Evolutionary conservation across 92 coral and sea anemone species (phyloP).

Genomic region (Actinostola sp.): DNA sequence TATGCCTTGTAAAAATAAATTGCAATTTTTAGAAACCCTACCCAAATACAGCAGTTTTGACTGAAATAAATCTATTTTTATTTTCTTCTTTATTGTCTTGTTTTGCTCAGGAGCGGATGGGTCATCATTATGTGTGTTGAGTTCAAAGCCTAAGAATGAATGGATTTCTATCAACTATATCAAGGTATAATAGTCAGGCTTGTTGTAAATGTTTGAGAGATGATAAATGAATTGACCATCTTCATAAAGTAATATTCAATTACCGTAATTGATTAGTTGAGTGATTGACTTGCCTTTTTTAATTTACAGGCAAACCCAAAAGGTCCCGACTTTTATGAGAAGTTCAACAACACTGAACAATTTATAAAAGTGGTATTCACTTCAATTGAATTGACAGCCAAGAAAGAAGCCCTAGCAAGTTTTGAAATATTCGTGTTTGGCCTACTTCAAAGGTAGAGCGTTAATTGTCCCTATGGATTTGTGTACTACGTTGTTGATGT

Average conservation of each 20-base stretch:
- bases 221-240: background rate
- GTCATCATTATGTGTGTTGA: constrained; percentile 64
- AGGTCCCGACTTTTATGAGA: constrained; percentile 72
- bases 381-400: constrained; percentile 75
- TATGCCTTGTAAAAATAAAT: no score
- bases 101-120: constrained; percentile 57
- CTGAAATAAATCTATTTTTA: no score
- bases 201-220: background rate
- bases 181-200: constrained; percentile 60
- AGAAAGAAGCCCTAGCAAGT: constrained; percentile 87
- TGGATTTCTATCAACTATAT: constrained; percentile 77
- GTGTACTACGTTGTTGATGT: no score
- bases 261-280: background rate
- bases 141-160: constrained; percentile 74
- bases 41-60: no score
- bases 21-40: no score
- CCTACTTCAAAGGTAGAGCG: constrained; percentile 70
- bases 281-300: background rate
- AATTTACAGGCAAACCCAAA: constrained; percentile 68
- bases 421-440: constrained; percentile 81
- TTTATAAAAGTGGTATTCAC: constrained; percentile 63
- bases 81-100: constrained; percentile 27
- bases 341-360: constrained; percentile 64
- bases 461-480: background rate
- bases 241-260: background rate